phyloP scores from a whole-genome alignment of 2,888 invertebrate species.

The Tachystola acroxantha region DNA sequence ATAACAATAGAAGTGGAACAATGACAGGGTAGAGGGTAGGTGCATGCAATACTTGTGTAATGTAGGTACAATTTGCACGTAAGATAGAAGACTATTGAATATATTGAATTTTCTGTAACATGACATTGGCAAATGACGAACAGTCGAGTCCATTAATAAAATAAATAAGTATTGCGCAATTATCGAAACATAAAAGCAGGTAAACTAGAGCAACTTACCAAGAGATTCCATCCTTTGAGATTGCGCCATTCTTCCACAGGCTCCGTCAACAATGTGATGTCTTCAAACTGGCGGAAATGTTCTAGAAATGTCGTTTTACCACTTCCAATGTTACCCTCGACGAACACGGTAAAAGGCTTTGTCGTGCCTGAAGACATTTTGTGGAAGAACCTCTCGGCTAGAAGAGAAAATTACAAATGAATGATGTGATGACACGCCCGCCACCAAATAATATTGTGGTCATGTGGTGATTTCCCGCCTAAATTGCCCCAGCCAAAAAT shows the following conservation, averaged over 20 bases:
- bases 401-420: slow-evolving; percentile 18
- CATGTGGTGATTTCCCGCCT: slow-evolving; percentile 45
- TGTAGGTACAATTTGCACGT: no score
- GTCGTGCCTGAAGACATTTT: slow-evolving; percentile 49
- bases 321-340: slow-evolving; percentile 94
- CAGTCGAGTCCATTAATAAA: no score
- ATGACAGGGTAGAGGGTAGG: no score
- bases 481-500: slow-evolving; percentile 44
- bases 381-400: slow-evolving; percentile 26
- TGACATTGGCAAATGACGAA: background rate
- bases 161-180: background rate
- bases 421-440: background rate
- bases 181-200: no score
- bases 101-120: no score
- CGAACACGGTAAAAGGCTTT: slow-evolving; percentile 88
- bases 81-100: no score
- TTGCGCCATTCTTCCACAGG: slow-evolving; percentile 93
- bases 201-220: no score
- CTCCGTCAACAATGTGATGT: slow-evolving; percentile 83
- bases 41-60: no score
- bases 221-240: slow-evolving; percentile 86
- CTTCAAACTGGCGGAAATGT: slow-evolving; percentile 85
- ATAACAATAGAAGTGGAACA: no score
- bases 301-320: slow-evolving; percentile 93
- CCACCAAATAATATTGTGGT: slow-evolving; percentile 1